A percentile compares a stretch with the other conserved stretches of the same genome.
Evolutionary conservation across 1,140 invertebrate species (phyloP).

Genomic region (Drosophila pruinosa): DNA sequence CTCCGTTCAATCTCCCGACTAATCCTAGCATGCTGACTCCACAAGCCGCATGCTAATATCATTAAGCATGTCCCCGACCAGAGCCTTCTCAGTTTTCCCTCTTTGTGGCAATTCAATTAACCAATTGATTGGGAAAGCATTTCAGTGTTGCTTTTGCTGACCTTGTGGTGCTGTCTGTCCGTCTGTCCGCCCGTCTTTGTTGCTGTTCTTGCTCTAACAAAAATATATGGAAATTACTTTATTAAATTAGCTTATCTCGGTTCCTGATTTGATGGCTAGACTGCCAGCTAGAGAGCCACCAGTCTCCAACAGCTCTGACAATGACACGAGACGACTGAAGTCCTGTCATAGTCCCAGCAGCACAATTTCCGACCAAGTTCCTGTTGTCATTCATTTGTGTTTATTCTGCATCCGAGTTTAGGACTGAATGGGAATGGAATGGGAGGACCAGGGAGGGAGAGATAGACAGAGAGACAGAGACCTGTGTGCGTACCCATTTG

Average conservation of each 20-base stretch:
- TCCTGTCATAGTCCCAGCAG: slow-evolving; percentile 50
- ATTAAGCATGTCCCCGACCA: neutral
- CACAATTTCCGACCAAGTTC: slow-evolving; percentile 63
- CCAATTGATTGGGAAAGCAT: slow-evolving; percentile 68
- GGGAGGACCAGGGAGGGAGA: neutral
- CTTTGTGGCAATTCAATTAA: slow-evolving; percentile 64
- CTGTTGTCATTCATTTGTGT: slow-evolving; percentile 63
- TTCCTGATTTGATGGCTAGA: slow-evolving; percentile 51
- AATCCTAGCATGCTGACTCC: neutral
- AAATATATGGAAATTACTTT: slow-evolving; percentile 80
- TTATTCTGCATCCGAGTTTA: slow-evolving; percentile 6
- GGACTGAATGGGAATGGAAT: neutral
- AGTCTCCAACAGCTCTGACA: neutral
- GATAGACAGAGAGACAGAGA: neutral
- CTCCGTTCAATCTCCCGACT: neutral
- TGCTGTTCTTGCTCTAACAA: slow-evolving; percentile 54
- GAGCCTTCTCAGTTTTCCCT: too few species aligned
- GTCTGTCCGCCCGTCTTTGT: neutral
- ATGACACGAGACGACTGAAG: neutral
- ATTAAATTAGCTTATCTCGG: slow-evolving; percentile 76
- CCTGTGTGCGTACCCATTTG: slow-evolving; percentile 39
- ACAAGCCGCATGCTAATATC: slow-evolving; percentile 10
- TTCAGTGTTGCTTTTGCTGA: slow-evolving; percentile 38
- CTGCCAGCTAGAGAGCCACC: neutral
- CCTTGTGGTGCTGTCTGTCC: neutral